Evolutionary conservation across 2,797 vertebrate genomes (phyloP).

Genomic region (Semotilus atromaculatus): DNA sequence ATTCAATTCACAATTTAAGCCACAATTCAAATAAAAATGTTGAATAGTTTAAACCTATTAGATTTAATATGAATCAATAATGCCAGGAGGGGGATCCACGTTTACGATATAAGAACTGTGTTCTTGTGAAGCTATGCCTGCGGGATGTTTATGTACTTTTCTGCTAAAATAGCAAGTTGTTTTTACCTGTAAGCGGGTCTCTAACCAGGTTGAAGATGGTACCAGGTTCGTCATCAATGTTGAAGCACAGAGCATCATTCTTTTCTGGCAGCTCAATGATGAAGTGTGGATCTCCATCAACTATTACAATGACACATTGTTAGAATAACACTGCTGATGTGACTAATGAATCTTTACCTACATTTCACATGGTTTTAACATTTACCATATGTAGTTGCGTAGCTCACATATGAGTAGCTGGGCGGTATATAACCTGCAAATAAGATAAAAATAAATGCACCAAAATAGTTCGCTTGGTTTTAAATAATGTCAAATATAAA

Average conservation of each 20-base stretch:
- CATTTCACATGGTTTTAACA: slow-evolving; percentile 78
- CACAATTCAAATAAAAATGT: background rate
- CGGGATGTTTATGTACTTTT: background rate
- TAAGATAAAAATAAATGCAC: background rate
- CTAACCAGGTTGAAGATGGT: slow-evolving; percentile 79
- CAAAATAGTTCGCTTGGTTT: background rate
- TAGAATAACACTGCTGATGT: slow-evolving; percentile 79
- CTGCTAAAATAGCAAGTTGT: background rate
- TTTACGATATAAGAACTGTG: background rate
- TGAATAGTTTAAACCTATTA: background rate
- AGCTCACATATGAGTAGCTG: background rate
- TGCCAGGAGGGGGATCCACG: background rate
- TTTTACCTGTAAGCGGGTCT: slow-evolving; percentile 79
- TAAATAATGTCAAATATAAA: background rate
- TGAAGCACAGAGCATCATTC: slow-evolving; percentile 83
- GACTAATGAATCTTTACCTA: slow-evolving; percentile 78
- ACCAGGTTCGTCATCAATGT: slow-evolving; percentile 73
- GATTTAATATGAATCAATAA: background rate
- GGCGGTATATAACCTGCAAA: background rate
- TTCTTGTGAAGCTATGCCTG: background rate
- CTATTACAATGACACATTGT: slow-evolving; percentile 75
- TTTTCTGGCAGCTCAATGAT: slow-evolving; percentile 77
- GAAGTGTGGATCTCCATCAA: slow-evolving; percentile 85
- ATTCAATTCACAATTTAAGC: too few relatives aligned
- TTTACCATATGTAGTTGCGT: slow-evolving; percentile 82